A percentile compares a stretch with the other conserved stretches of the same genome.
These are phyloP conservation scores for Emberiza fucata DNA, from an alignment of 2,113 vertebrate genomes.

Conservation along the genomic window DNA sequence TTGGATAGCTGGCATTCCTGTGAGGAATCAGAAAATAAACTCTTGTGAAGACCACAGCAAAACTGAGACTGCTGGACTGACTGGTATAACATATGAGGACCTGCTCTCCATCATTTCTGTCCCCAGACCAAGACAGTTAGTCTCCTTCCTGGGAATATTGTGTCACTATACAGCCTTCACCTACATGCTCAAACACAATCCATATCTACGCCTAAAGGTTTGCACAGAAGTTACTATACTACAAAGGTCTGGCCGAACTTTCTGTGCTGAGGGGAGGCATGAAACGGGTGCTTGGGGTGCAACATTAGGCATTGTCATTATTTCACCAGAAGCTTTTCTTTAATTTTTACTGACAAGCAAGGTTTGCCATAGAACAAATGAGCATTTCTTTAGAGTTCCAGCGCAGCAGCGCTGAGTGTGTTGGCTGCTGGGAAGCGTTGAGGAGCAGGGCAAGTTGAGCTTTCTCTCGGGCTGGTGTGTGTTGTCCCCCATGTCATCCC, in stretches of 20 bases:
- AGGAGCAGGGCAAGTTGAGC: neutral
- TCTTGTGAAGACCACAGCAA: neutral
- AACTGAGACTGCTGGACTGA: neutral
- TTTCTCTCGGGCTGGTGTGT: neutral
- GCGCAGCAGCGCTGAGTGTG: neutral
- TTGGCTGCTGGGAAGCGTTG: neutral
- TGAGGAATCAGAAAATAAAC: neutral
- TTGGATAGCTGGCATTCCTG: neutral
- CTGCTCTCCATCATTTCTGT: fast-evolving
- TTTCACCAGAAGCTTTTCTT: neutral
- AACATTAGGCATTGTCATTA: fast-evolving
- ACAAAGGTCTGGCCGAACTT: neutral
- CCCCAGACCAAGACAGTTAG: neutral
- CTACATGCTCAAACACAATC: fast-evolving
- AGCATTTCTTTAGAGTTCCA: neutral
- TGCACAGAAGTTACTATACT: neutral
- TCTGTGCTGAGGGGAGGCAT: fast-evolving
- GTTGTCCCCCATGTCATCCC: neutral
- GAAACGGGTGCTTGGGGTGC: fast-evolving
- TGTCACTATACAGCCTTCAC: neutral
- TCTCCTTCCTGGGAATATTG: neutral
- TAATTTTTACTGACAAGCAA: neutral
- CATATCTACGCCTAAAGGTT: neutral
- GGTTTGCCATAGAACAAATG: neutral
- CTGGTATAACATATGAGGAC: fast-evolving